Percentiles rank a stretch among this genome's conserved stretches.
Evolutionary conservation across 2,113 vertebrate species (phyloP).

Genomic region (Elaphurus davidianus): DNA sequence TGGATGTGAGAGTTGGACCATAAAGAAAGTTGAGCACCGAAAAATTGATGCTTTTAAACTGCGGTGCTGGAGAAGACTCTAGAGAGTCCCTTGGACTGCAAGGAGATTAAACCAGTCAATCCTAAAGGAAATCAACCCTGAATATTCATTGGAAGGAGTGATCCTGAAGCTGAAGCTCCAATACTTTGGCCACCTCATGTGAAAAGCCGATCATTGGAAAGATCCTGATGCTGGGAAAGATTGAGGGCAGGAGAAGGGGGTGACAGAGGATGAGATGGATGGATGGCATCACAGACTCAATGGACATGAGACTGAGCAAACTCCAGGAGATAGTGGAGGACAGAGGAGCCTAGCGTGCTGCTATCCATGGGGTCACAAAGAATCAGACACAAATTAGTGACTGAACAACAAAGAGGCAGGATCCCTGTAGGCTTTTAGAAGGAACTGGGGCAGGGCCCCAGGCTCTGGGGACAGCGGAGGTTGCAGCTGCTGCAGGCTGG

Average conservation of each 20-base stretch:
- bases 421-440: background rate
- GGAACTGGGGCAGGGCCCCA: background rate
- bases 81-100: background rate
- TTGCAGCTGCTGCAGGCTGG: background rate
- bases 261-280: background rate
- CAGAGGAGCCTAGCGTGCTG: background rate
- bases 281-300: background rate
- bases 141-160: background rate
- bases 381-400: background rate
- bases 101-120: background rate
- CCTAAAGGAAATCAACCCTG: background rate
- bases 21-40: background rate
- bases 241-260: background rate
- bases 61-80: background rate
- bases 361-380: background rate
- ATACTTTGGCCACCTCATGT: background rate
- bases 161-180: background rate
- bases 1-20: background rate
- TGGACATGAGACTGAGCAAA: background rate
- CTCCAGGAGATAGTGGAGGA: background rate
- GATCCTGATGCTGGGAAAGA: background rate
- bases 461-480: background rate
- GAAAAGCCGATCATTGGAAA: background rate
- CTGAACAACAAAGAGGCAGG: background rate
- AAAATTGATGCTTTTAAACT: background rate